Base-by-base conservation (phyloP, 2,113 vertebrate genomes). In the Lontra canadensis region DNA sequence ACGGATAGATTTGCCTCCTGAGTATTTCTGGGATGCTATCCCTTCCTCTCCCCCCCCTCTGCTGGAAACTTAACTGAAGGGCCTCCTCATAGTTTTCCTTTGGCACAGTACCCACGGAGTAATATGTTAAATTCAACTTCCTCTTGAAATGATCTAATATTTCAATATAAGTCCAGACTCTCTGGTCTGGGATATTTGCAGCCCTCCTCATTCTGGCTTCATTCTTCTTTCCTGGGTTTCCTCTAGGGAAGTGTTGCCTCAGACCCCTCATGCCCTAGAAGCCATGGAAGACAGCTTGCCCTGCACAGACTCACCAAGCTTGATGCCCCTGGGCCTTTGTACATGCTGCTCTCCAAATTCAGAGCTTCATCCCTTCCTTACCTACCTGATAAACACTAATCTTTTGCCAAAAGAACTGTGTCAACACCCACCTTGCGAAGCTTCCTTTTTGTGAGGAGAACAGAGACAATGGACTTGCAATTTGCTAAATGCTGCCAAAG, bases 131-230 rank as follows among this genome's bases (percentile, higher is more conserved):
- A 0, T 61, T 31, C 55, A n/a, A 49, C 31, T 20, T 36, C 67
- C 34, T 36, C 25, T 88, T 18, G 31, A 80, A 90, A 15, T 17
- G 31, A 90, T 49, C 23, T 21, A 4, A 1, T 23, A 39, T 14
- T 63, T 85, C 36, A 25, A 59, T 18, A 31, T 1, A 17, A 42
- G 34, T 12, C 73, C 20, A 18, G 0, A 14, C 42, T 29, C 25
- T 34, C 42, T 8, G 1, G 26, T 2, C 29, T 17, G 34, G 39
- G 2, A 1, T 2, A 6, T 29, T 12, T 36, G 10, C 0, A 17
- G 25, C 4, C 57, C 12, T 29, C 18, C 47, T 79, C 23, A 4
- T 21, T 34, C 42, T 49, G 29, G 12, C 18, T 34, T 47, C 5
- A 21, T 15, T 34, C 31, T 18, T 59, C 7, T 44, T 69, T 6